Conservation (phyloP, 1,140 invertebrate genomes). For the Centruroides vittatus region DNA sequence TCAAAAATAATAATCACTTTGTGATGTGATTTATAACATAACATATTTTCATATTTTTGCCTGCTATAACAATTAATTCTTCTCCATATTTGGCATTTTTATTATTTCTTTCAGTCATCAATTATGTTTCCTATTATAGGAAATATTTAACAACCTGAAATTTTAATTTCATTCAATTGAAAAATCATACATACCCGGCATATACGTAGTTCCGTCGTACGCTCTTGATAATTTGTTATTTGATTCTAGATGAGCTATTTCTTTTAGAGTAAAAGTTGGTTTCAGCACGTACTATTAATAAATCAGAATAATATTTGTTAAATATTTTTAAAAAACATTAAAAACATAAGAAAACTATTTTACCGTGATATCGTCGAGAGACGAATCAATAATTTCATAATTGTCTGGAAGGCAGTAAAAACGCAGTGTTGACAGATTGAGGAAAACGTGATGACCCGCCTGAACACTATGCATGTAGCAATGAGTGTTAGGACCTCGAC, state of each 20-base stretch:
- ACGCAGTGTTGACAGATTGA: conserved; percentile 92
- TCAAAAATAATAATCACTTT: too few species aligned
- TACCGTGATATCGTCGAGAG: conserved; percentile 90
- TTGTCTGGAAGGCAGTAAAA: conserved; percentile 99
- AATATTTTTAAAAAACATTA: conserved; percentile 95
- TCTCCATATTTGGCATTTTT: too few species aligned
- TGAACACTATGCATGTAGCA: conserved; percentile 97
- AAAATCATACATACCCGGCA: conserved; percentile 46
- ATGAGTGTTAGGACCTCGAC: conserved; percentile 92
- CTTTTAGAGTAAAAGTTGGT: conserved; percentile 76
- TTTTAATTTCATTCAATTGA: too few species aligned
- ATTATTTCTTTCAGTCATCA: too few species aligned
- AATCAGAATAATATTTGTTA: conserved; percentile 98
- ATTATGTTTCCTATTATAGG: too few species aligned
- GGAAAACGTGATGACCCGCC: conserved; percentile 92
- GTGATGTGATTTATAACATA: too few species aligned
- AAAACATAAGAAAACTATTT: conserved; percentile 45
- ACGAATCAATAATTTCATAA: conserved; percentile 99
- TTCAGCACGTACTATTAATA: conserved; percentile 91
- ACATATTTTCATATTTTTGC: too few species aligned
- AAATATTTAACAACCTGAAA: too few species aligned
- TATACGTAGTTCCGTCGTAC: conserved; percentile 91
- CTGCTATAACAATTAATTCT: too few species aligned
- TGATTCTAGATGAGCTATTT: conserved; percentile 65
- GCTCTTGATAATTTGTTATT: conserved; percentile 80